Percentiles rank a stretch among this genome's conserved stretches.
Conservation (phyloP, 92 coral and sea anemone species). For the Pocillopora grandis region DNA sequence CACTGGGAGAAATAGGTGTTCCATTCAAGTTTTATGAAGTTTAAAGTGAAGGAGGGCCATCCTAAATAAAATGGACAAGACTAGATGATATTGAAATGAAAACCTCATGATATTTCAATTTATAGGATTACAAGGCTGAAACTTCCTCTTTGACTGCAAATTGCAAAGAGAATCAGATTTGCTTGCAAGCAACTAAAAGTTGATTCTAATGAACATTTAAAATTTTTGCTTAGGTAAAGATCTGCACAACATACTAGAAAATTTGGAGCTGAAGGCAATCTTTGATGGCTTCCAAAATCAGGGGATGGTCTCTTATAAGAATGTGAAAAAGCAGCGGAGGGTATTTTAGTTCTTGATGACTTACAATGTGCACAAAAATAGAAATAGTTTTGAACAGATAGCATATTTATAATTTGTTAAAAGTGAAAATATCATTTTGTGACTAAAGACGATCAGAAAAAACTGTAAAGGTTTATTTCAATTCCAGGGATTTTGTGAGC, state of each 20-base stretch:
- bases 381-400: too few relatives aligned
- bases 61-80: constrained; percentile 21
- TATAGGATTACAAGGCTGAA: background rate
- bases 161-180: too few relatives aligned
- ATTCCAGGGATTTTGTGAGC: too few relatives aligned
- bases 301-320: background rate
- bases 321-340: constrained; percentile 27
- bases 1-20: background rate
- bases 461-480: background rate
- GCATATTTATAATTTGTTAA: background rate
- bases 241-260: constrained; percentile 5
- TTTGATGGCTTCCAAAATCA: constrained; percentile 9
- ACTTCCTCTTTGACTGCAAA: too few relatives aligned
- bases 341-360: background rate
- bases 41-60: background rate
- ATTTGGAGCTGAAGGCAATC: constrained; percentile 19
- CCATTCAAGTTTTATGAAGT: constrained; percentile 7
- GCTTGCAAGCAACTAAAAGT: too few relatives aligned
- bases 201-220: background rate
- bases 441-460: too few relatives aligned
- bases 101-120: background rate
- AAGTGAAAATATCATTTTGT: too few relatives aligned
- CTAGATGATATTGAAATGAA: background rate
- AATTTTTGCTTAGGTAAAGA: constrained; percentile 1
- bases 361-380: background rate